Percentiles rank a stretch among this genome's conserved stretches.
Evolutionary conservation across 2,888 invertebrate species (phyloP).

Genomic region (Emmelina monodactyla): DNA sequence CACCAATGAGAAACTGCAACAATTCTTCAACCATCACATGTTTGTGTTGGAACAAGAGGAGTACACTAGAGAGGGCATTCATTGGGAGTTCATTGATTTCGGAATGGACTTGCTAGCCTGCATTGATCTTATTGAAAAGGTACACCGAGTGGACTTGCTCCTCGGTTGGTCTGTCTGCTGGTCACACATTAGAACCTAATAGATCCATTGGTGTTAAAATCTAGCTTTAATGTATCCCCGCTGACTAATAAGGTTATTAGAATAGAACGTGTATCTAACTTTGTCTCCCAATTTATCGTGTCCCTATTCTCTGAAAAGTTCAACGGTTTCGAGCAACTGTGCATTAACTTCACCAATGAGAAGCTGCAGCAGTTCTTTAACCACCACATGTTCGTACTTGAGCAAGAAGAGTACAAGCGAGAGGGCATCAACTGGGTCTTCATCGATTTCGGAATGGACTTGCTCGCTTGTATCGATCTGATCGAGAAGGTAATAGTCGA

Average conservation of each 20-base stretch:
- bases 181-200: constrained; percentile 19
- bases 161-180: constrained; percentile 35
- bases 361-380: constrained; percentile 98
- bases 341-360: constrained; percentile 98
- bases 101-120: constrained; percentile 98
- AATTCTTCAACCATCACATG: constrained; percentile 99
- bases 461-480: constrained; percentile 94
- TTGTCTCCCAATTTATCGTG: constrained; percentile 29
- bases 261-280: constrained; percentile 23
- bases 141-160: constrained; percentile 57
- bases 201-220: constrained; percentile 22
- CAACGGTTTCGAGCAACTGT: constrained; percentile 98
- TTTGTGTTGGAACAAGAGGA: constrained; percentile 99
- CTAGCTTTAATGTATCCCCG: constrained; percentile 16
- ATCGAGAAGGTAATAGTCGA: constrained; percentile 85
- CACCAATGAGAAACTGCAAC: constrained; percentile 99
- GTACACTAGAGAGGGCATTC: constrained; percentile 96
- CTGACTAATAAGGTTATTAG: constrained; percentile 29
- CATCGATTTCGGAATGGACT: constrained; percentile 98
- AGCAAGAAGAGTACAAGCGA: constrained; percentile 95
- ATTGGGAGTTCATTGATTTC: constrained; percentile 99
- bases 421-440: constrained; percentile 96
- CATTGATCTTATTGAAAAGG: constrained; percentile 99
- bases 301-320: constrained; percentile 66
- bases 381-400: constrained; percentile 97